Evolutionary conservation across 2,797 vertebrate species (phyloP), one percentile per base, ranked within the genome.

Genomic region (Tangara arthus): DNA sequence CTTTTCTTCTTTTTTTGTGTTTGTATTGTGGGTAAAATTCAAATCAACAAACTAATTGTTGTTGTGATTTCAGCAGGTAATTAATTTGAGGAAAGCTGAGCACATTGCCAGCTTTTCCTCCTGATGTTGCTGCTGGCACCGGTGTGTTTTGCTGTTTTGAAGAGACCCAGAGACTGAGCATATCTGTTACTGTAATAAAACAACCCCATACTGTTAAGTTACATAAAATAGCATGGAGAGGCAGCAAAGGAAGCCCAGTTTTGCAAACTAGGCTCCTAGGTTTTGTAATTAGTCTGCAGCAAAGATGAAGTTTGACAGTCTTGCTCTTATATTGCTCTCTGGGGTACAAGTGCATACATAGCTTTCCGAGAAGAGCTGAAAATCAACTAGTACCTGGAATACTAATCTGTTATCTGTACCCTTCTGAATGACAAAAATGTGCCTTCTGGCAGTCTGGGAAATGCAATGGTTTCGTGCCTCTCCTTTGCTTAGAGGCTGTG

Each of bases 231-330:
- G 42, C 5, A 11, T 34, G 41, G 86, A 37, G 30, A 93, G 78
- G 68, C 72, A 82, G 88, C 83, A 90, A 66, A 93, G 73, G 56
- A 82, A 87, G 64, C 78, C 69, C 24, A 23, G 66, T 96, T 96
- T 95, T 87, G 89, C 75, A 91, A 92, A 94, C 32, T 41, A 82
- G 81, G 83, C 95, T 87, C 89, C 65, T 78, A 79, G 96, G 91
- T 84, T 96, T 91, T 97, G 89, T 93, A 96, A 96, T 96, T 97
- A 96, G 87, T 91, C 91, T 91, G 87, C 41, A 73, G 82, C 73
- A 87, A 91, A 96, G 91, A 97, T 84, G 95, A 94, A 95, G 82
- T 95, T 94, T 90, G 93, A 94, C 95, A 71, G 68, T 94, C 87
- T 80, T 93, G 77, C 72, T 94, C 89, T 82, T 89, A 37, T 89